These are phyloP conservation scores for Apostichopus parvimensis DNA, from an alignment of 35 echinoderm and acorn worm species.

Conservation along the genomic window DNA sequence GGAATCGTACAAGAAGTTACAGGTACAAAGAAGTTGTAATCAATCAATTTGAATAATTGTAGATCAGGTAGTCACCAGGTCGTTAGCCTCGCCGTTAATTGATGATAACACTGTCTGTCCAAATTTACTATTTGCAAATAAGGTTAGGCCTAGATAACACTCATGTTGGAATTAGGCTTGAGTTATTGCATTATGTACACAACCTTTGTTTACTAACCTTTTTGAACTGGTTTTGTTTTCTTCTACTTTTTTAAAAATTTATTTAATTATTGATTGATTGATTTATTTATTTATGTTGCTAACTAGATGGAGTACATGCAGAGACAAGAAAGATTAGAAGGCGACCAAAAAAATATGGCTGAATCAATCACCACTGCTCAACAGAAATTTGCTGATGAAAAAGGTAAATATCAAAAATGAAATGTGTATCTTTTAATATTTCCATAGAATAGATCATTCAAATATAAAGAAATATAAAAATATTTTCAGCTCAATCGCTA, in stretches of 20 bases:
- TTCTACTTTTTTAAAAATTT: background rate
- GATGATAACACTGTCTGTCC: too few species aligned
- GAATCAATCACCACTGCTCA: conserved; percentile 78
- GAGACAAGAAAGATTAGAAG: conserved; percentile 80
- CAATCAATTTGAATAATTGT: background rate
- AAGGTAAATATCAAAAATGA: conserved; percentile 50
- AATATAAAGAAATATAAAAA: too few species aligned
- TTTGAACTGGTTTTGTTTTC: background rate
- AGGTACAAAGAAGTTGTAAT: conserved; percentile 7
- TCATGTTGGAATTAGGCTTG: too few species aligned
- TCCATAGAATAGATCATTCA: too few species aligned
- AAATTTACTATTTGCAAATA: background rate
- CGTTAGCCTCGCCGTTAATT: too few species aligned
- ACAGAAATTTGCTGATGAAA: conserved; percentile 90
- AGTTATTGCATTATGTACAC: background rate
- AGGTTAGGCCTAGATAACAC: too few species aligned
- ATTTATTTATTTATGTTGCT: too few species aligned
- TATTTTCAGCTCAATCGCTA: too few species aligned
- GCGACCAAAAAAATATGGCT: conserved; percentile 74
- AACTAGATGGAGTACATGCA: conserved; percentile 84
- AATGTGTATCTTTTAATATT: too few species aligned
- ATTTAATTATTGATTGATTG: background rate
- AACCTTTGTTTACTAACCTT: too few species aligned
- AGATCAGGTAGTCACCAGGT: background rate
- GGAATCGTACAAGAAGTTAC: conserved; percentile 71